Evolutionary conservation across 2,797 vertebrate species (phyloP), one percentile per base, ranked within the genome.

Genomic region (Nasua narica): DNA sequence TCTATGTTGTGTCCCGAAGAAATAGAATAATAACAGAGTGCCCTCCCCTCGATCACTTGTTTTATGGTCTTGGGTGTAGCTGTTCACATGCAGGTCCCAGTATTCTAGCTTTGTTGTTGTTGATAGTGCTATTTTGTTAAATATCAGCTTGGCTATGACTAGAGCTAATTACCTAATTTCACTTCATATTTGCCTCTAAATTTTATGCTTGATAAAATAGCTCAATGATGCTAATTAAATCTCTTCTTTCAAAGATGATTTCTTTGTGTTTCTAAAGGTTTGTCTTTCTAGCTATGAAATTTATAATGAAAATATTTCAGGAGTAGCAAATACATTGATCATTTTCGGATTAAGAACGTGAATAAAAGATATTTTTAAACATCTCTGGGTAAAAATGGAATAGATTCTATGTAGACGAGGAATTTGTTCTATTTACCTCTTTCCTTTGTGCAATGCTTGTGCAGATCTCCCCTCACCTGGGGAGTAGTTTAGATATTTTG

Each of bases 221-320:
- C n/a, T 72, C 58, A 37, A 4, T 12, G 11, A 11, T 72, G 48
- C 6, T 37, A 69, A 78, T 50, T 62, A 77, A 94, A 76, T n/a
- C 7, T 50, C 19, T 72, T 40, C 46, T 95, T 76, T 43, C 4
- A 74, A 88, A 91, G 88, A n/a, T n/a, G 1, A n/a, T 32, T 56
- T 91, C 60, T 89, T 81, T 54, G 48, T 76, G 67, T 90, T 96
- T 87, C 37, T 95, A 52, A 92, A 4, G 48, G 54, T 84, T 95
- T 46, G 8, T 43, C 56, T 89, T 90, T 83, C 19, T 90, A 81
- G 37, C 1, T 4, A 25, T 92, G n/a, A 89, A 87, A 88, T 62
- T 72, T 27, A 32, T 35, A 72, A 37, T 60, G 27, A 85, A 92
- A 91, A 67, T 12, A 23, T 91, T 87, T 79, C 37, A 46, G 56